Evolutionary conservation across 1,140 invertebrate species (phyloP).

Genomic region (Spodoptera litura): DNA sequence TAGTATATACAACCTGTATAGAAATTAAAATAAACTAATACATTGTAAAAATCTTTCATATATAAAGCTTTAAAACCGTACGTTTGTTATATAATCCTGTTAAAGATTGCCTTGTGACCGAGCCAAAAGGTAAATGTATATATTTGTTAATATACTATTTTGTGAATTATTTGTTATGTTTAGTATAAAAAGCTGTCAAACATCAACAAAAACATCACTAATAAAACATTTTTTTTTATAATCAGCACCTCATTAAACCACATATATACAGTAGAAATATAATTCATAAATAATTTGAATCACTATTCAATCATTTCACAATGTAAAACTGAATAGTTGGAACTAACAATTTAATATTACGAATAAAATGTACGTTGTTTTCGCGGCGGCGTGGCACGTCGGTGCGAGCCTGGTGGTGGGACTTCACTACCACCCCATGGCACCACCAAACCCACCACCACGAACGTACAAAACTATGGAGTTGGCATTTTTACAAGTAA

Average conservation of each 20-base stretch:
- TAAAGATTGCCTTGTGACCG: neutral
- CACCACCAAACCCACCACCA: conserved; percentile 46
- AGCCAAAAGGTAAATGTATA: neutral
- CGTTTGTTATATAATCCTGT: neutral
- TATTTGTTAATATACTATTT: no score
- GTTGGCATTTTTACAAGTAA: conserved; percentile 13
- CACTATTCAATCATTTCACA: no score
- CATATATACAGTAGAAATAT: neutral
- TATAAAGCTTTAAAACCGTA: no score
- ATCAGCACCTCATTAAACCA: neutral
- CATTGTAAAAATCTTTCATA: no score
- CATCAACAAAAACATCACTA: no score
- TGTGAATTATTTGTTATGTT: no score
- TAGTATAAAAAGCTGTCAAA: no score
- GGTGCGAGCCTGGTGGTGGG: conserved; percentile 65
- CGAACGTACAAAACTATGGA: conserved; percentile 29
- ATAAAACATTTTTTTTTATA: no score
- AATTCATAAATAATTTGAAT: neutral
- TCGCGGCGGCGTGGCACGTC: conserved; percentile 63
- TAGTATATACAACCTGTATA: no score
- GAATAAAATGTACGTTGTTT: neutral
- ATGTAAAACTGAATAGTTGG: neutral
- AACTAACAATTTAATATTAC: conserved; percentile 2
- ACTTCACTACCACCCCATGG: conserved; percentile 71
- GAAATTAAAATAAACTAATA: no score